Conservation (phyloP, 92 coral and sea anemone genomes). For the Micromussa lordhowensis region DNA sequence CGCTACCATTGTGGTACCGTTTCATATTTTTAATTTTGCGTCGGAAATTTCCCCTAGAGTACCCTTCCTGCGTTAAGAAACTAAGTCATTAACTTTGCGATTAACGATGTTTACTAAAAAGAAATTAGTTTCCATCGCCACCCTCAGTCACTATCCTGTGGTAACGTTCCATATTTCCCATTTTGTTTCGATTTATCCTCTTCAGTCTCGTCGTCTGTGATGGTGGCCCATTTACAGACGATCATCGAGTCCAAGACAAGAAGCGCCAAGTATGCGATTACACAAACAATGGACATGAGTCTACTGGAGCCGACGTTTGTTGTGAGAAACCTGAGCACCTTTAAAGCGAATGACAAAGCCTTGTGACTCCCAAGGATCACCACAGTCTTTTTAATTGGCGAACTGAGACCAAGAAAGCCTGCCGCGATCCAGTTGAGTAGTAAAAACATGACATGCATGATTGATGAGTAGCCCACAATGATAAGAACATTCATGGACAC, state of each 20-base stretch:
- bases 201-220: constrained; percentile 60
- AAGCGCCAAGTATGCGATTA: constrained; percentile 82
- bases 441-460: constrained; percentile 87
- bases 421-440: constrained; percentile 81
- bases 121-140: background rate
- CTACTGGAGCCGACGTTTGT: constrained; percentile 79
- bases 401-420: constrained; percentile 67
- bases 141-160: constrained; percentile 34
- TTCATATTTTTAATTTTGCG: no score
- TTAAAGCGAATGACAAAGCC: constrained; percentile 82
- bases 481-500: constrained; percentile 85
- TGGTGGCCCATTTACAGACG: constrained; percentile 82
- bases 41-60: no score
- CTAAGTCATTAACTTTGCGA: no score
- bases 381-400: constrained; percentile 78
- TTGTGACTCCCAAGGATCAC: constrained; percentile 90
- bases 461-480: constrained; percentile 84
- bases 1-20: no score
- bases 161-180: constrained; percentile 34
- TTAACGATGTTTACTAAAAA: no score
- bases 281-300: constrained; percentile 84
- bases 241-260: constrained; percentile 81
- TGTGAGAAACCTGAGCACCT: constrained; percentile 71
- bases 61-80: no score
- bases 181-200: background rate